Evolutionary conservation across 1,140 invertebrate genomes (phyloP), one percentile per base, ranked within the genome.

Genomic region (Heliconius himera): DNA sequence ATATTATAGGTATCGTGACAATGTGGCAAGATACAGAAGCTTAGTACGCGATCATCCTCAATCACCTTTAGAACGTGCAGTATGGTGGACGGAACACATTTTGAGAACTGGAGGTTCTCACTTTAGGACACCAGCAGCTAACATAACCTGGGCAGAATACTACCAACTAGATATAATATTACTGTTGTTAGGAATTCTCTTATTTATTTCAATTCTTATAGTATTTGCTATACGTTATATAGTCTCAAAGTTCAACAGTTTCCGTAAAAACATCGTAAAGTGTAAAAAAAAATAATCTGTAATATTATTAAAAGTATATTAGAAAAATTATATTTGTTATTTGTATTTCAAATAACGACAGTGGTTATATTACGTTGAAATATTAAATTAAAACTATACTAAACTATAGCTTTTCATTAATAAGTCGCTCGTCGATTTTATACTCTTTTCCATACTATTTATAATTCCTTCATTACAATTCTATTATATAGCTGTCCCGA

Each of bases 51-150:
- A 88, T 71, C 73, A 86, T 33, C 81, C 76, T 0, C 74, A 76
- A 29, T 77, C 49, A 33, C 77, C 85, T 0, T 54, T 88, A 51
- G 83, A 95, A 38, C 88, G 91, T 71, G 95, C 95, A 6, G 88
- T 96, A 51, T 96, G 95, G 86, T 95, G 95, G 95, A 95, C 94
- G 5, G 95, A 96, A 82, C 95, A 96, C 78, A 92, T 95, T 0
- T 76, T 96, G 13, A 85, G 95, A 46, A 95, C 96, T 79, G 90
- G 90, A 70, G 95, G 95, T 8, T 78, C 81, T 11, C 92, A 95
- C 78, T 89, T 95, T 76, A 83, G 90, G 0, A 76, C 94, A 2
- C 88, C 89, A 5, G 87, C 89, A 8, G 87, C 87, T 20, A 85
- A 87, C 72, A 83, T 90, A 56, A 77, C 85, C 20, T 87, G 83